These are phyloP conservation scores for Dromas ardeola DNA, from an alignment of 2,113 vertebrate genomes.

Conservation along the genomic window DNA sequence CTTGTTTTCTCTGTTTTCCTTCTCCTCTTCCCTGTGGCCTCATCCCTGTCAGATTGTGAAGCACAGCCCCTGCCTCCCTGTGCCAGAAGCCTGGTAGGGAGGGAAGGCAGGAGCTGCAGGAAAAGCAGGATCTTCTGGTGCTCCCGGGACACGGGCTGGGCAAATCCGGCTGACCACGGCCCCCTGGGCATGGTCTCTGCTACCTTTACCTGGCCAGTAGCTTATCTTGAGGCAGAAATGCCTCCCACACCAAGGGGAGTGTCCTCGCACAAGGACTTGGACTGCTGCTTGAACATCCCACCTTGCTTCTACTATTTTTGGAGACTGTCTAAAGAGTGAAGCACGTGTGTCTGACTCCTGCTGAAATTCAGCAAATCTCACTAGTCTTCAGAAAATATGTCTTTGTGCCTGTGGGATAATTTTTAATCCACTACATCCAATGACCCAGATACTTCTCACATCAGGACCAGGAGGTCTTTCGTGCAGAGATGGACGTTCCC, in stretches of 20 bases:
- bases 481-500: background rate
- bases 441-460: background rate
- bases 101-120: background rate
- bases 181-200: background rate
- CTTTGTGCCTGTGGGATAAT: background rate
- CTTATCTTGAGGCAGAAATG: background rate
- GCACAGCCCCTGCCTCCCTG: background rate
- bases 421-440: background rate
- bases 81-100: background rate
- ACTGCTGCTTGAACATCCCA: background rate
- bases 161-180: rapidly evolving
- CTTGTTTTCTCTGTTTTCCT: background rate
- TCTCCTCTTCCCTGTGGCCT: background rate
- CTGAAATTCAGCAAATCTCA: background rate
- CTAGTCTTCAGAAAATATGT: background rate
- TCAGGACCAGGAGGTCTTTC: background rate
- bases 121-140: background rate
- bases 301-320: background rate
- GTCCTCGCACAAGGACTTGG: background rate
- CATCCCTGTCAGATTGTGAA: background rate
- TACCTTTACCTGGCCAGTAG: background rate
- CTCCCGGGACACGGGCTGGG: background rate
- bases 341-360: background rate
- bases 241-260: rapidly evolving
- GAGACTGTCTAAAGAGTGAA: background rate